These are phyloP conservation scores for Podargus strigoides DNA, from an alignment of 2,797 vertebrate genomes.

Conservation along the genomic window DNA sequence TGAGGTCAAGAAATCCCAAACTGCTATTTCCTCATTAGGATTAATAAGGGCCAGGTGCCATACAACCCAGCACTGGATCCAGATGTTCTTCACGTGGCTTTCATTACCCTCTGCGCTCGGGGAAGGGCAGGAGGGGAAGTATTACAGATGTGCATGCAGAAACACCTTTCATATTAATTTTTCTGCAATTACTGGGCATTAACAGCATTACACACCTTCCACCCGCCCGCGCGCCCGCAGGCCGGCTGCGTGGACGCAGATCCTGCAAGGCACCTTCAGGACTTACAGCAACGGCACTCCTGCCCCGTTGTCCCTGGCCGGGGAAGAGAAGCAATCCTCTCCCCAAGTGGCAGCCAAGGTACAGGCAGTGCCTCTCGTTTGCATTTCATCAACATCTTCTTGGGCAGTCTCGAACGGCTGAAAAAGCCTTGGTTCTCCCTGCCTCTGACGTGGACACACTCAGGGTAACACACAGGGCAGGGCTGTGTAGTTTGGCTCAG, in stretches of 20 bases:
- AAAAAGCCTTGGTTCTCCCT: fast-evolving
- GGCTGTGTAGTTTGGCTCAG: neutral
- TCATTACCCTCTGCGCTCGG: neutral
- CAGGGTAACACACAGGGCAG: fast-evolving
- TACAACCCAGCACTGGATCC: neutral
- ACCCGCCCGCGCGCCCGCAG: fast-evolving
- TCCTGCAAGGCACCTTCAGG: neutral
- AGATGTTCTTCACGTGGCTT: slow-evolving; percentile 38
- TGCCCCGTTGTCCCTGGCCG: fast-evolving
- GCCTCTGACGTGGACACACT: neutral
- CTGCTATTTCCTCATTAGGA: slow-evolving; percentile 44
- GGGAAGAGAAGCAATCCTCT: fast-evolving
- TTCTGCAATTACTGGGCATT: neutral
- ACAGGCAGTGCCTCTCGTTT: neutral
- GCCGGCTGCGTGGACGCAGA: fast-evolving
- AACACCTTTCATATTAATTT: neutral
- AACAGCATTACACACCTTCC: neutral
- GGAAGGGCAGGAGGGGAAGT: neutral
- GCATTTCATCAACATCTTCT: neutral
- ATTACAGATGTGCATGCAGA: neutral
- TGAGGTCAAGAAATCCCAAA: slow-evolving; percentile 57
- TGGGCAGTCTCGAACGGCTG: neutral
- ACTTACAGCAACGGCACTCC: neutral
- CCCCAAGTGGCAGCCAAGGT: neutral
- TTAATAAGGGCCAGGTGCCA: slow-evolving; percentile 55